Conservation (phyloP, 2,888 invertebrate genomes). For the Amiota mariae region DNA sequence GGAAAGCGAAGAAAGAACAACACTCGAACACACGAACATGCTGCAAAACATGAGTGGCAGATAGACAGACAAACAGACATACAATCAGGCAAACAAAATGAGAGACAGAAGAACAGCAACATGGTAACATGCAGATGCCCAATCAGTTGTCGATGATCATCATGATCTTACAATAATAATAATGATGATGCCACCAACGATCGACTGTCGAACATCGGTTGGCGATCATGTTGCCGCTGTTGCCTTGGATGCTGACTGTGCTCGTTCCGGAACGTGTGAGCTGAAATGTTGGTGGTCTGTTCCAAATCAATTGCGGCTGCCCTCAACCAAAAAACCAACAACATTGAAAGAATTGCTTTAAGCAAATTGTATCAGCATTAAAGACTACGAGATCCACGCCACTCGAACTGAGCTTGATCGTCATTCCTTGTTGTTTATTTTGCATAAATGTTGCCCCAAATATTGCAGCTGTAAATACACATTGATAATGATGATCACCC, state of each 20-base stretch:
- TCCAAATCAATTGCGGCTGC: conserved; percentile 63
- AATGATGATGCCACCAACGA: conserved; percentile 17
- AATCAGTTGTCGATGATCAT: conserved; percentile 6
- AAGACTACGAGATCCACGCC: conserved; percentile 24
- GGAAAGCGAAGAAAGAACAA: background rate
- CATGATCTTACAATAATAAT: background rate
- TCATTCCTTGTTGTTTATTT: conserved; percentile 55
- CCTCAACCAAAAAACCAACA: conserved; percentile 22
- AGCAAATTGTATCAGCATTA: conserved; percentile 11
- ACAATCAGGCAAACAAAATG: background rate
- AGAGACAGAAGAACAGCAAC: conserved; percentile 13
- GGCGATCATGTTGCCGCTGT: conserved; percentile 22
- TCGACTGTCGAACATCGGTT: background rate
- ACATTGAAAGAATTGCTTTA: conserved; percentile 8
- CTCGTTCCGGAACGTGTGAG: conserved; percentile 64
- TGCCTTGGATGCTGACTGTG: background rate
- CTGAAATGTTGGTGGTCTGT: conserved; percentile 67
- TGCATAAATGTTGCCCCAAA: conserved; percentile 69
- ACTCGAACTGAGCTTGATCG: conserved; percentile 8
- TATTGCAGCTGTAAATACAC: conserved; percentile 66
- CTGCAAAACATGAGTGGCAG: conserved; percentile 11
- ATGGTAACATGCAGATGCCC: conserved; percentile 26
- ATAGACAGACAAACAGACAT: conserved; percentile 9
- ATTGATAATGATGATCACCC: conserved; percentile 41
- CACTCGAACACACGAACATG: background rate